Conservation (phyloP, 1,140 invertebrate species). For the Macrobrachium nipponense region DNA sequence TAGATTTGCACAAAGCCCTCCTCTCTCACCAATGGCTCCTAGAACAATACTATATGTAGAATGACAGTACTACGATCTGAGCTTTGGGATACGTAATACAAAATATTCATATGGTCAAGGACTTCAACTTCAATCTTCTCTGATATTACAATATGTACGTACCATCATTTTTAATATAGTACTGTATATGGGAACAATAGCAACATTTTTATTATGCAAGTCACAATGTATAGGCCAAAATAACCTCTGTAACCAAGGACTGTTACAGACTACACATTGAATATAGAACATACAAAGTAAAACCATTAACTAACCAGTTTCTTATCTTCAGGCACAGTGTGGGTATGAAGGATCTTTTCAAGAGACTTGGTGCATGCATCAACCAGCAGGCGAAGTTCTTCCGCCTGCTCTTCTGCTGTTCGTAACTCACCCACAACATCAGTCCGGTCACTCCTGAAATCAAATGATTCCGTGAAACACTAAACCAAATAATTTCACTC, state of each 20-base stretch:
- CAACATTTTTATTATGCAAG: no score
- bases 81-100: background rate
- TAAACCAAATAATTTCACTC: background rate
- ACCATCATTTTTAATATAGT: no score
- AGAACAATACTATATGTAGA: no score
- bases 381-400: conserved; percentile 59
- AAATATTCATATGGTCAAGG: background rate
- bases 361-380: conserved; percentile 53
- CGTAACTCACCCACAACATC: conserved; percentile 62
- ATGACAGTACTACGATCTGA: background rate
- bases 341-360: conserved; percentile 57
- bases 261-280: no score
- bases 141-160: no score
- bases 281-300: background rate
- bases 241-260: no score
- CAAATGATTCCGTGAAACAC: background rate
- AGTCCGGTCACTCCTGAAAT: conserved; percentile 59
- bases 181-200: no score
- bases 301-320: conserved; percentile 33
- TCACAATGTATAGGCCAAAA: no score
- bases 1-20: no score
- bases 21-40: no score
- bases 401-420: conserved; percentile 61
- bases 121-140: no score
- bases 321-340: conserved; percentile 59